Base-by-base conservation (phyloP, 2,113 vertebrate genomes). In the Myotis brandtii region DNA sequence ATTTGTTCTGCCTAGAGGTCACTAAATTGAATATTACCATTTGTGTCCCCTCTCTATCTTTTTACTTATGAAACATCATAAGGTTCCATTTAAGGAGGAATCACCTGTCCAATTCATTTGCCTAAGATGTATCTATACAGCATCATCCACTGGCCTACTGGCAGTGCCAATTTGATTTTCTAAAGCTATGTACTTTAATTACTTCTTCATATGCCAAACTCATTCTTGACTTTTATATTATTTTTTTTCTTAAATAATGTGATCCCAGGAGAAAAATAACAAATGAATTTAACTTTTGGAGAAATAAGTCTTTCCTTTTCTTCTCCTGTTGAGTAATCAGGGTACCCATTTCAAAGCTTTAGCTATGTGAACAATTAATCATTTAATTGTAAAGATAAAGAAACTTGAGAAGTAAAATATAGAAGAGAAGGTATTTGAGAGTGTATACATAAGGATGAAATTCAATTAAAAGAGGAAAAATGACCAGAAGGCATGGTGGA, bases 11-110 rank as follows among this genome's bases (percentile, higher is more conserved):
- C 72, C 54, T 84, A 86, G 48, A 79, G 84, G 82, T 95, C 87
- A 94, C 48, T 87, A 96, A 96, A 94, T 90, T 94, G 76, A 96
- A 93, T 93, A 87, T 62, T 92, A 72, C 20, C 67, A 85, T 13
- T 94, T 94, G 50, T 86, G 43, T 92, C 93, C 20, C 48, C 54
- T 95, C 91, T 93, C 34, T 93, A 18, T 1, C 3, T 46, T 83
- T 72, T 89, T 80, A 43, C 32, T 94, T 72, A 62, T 70, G 62
- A 90, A 96, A 96, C 93, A 85, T 85, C 40, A 70, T 92, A 66
- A 34, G 23, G 32, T 92, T 82, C 73, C 37, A 90, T 92, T 64
- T 90, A 87, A 95, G 54, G 6, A 77, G n/a, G 25, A 95, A 75
- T 96, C 34, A 85, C 62, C 37, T 85, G 11, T 30, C 20, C 27